phyloP scores from a whole-genome alignment of 2,113 vertebrate genomes.

The Amphiprion ocellaris region DNA sequence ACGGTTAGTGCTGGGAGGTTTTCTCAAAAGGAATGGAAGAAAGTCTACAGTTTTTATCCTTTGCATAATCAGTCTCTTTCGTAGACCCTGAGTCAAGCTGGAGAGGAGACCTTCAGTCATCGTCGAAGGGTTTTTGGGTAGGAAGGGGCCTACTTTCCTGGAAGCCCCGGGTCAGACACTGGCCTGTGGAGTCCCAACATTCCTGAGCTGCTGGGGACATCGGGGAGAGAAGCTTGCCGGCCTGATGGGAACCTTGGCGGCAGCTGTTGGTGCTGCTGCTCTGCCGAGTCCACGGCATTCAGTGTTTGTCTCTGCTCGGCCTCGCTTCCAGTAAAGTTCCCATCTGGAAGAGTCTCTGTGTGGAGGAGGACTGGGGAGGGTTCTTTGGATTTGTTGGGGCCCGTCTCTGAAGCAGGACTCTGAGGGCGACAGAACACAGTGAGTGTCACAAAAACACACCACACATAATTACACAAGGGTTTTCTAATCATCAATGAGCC shows the following conservation, averaged over 20 bases:
- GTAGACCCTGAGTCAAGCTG: conserved; percentile 98
- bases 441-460: neutral
- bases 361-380: conserved; percentile 83
- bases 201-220: conserved; percentile 87
- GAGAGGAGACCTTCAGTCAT: conserved; percentile 83
- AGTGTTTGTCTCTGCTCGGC: conserved; percentile 58
- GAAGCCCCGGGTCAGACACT: conserved; percentile 95
- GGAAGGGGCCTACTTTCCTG: conserved; percentile 85
- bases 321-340: conserved; percentile 82
- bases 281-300: conserved; percentile 69
- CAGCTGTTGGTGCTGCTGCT: conserved; percentile 36
- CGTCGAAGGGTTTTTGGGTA: conserved; percentile 71
- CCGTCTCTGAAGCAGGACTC: conserved; percentile 88
- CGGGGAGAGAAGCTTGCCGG: conserved; percentile 92
- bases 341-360: conserved; percentile 88
- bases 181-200: conserved; percentile 92
- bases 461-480: too few relatives aligned
- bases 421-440: conserved; percentile 73
- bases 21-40: conserved; percentile 87
- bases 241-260: conserved; percentile 84
- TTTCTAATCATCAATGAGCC: too few relatives aligned
- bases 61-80: conserved; percentile 85
- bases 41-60: conserved; percentile 89
- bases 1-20: neutral
- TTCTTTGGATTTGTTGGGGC: conserved; percentile 92